Base-by-base conservation (phyloP, 2,113 vertebrate species). In the Synchiropus splendidus region DNA sequence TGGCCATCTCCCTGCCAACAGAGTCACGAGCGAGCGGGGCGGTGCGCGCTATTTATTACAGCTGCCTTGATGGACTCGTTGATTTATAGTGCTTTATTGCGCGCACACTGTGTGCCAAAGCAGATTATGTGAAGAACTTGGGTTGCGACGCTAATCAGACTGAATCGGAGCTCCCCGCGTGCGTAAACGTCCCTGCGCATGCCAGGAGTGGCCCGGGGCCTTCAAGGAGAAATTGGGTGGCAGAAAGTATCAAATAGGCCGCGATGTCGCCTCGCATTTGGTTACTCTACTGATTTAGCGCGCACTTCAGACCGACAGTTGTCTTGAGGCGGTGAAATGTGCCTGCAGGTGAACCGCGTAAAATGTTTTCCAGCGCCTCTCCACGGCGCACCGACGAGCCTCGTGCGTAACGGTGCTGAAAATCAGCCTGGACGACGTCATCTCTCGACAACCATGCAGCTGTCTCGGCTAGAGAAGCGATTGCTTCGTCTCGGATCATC, bases 1-100 rank as follows among this genome's bases (percentile, higher is more conserved):
- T 50, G 75, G 63, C 65, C 76, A 77, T 82, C 78, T 80, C 84
- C 80, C 75, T 86, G 82, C 78, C 81, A 78, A 88, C 83, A 46
- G 42, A 61, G 51, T 69, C 60, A 78, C 77, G 78, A 27, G 52
- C 51, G 68, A 47, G 67, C 55, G 51, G 56, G 41, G 47, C 30
- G 8, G 43, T 37, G 48, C 11, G 45, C 68, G 69, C 66, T 73
- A 61, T 80, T 65, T 79, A 77, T 79, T 58, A 73, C 54, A 18
- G 15, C 11, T 33, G 21, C 51, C 39, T 31, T 55, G 41, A 46
- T 34, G 44, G 42, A 36, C 18, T 48, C 51, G 61, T 68, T 65
- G 46, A 64, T 71, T 75, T 63, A 60, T 54, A 30, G 46, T 51
- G 36, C 58, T 73, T 69, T 61, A 71, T 37, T 64, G 48, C 54